phyloP scores from a whole-genome alignment of 2,113 vertebrate genomes.

The Pungitius pungitius region DNA sequence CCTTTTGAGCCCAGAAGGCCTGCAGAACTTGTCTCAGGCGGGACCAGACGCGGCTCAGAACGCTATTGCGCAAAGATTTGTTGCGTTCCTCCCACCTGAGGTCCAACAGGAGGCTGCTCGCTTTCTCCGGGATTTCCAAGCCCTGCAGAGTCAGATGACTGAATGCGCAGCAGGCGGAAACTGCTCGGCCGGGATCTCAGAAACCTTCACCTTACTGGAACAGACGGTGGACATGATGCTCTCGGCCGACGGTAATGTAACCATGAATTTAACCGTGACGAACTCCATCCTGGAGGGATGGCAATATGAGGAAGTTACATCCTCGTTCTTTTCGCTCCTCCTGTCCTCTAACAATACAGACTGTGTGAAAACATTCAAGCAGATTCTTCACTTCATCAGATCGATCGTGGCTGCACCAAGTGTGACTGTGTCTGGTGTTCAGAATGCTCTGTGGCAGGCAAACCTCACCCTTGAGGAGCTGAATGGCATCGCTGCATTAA shows the following conservation, averaged over 20 bases:
- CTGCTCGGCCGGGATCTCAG: slow-evolving; percentile 63
- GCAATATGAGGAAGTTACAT: slow-evolving; percentile 47
- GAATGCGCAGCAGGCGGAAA: slow-evolving; percentile 55
- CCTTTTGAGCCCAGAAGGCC: slow-evolving; percentile 55
- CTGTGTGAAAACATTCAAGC: slow-evolving; percentile 44
- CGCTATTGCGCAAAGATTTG: slow-evolving; percentile 54
- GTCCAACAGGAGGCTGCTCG: slow-evolving; percentile 40
- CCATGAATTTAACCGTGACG: slow-evolving; percentile 26
- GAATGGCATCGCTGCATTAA: slow-evolving; percentile 42
- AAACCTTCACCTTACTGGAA: slow-evolving; percentile 66
- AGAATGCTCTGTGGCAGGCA: slow-evolving; percentile 63
- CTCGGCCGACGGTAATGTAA: slow-evolving; percentile 15
- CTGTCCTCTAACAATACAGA: slow-evolving; percentile 47
- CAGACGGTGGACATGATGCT: slow-evolving; percentile 52
- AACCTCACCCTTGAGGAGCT: slow-evolving; percentile 73
- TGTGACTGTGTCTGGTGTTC: slow-evolving; percentile 58
- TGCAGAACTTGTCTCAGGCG: slow-evolving; percentile 54
- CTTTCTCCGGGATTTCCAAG: slow-evolving; percentile 59
- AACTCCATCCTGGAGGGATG: slow-evolving; percentile 18
- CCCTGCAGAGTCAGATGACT: slow-evolving; percentile 56
- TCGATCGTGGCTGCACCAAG: slow-evolving; percentile 47
- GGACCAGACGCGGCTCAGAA: slow-evolving; percentile 59
- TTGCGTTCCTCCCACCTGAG: slow-evolving; percentile 54
- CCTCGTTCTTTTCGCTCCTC: slow-evolving; percentile 63
- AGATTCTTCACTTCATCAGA: slow-evolving; percentile 66